phyloP scores from a whole-genome alignment of 1,140 invertebrate species.

The Lethrus apterus region DNA sequence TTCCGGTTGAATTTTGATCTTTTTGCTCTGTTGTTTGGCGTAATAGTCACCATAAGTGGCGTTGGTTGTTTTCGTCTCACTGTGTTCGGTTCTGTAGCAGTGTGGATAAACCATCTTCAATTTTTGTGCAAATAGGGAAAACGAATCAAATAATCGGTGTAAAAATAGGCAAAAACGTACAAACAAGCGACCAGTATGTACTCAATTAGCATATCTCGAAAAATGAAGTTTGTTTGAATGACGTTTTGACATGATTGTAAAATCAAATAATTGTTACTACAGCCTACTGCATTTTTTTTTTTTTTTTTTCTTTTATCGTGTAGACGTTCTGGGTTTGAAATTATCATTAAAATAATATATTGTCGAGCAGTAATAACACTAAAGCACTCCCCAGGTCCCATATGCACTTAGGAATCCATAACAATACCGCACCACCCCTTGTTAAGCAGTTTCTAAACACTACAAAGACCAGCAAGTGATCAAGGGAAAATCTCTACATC shows the following conservation, averaged over 20 bases:
- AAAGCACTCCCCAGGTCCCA: no score
- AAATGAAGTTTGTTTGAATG: background rate
- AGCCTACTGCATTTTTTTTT: background rate
- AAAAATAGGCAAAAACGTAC: conserved; percentile 34
- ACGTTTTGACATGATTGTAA: no score
- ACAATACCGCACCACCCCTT: no score
- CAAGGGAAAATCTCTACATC: no score
- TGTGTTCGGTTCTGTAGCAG: conserved; percentile 36
- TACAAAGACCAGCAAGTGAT: no score
- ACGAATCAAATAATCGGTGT: conserved; percentile 34
- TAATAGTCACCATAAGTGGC: conserved; percentile 35
- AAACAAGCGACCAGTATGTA: conserved; percentile 29
- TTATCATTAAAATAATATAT: background rate
- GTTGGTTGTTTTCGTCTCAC: conserved; percentile 37
- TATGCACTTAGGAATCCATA: no score
- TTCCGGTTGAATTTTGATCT: conserved; percentile 33
- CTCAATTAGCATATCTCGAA: conserved; percentile 20
- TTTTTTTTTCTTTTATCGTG: background rate
- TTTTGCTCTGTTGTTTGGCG: conserved; percentile 26
- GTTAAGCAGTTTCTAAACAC: no score
- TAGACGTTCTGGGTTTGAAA: background rate
- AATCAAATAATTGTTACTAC: background rate
- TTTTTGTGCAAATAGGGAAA: conserved; percentile 33
- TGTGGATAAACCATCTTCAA: conserved; percentile 35
- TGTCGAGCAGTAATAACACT: no score